phyloP scores from a whole-genome alignment of 1,140 invertebrate species.

The Drosophila nikananu region DNA sequence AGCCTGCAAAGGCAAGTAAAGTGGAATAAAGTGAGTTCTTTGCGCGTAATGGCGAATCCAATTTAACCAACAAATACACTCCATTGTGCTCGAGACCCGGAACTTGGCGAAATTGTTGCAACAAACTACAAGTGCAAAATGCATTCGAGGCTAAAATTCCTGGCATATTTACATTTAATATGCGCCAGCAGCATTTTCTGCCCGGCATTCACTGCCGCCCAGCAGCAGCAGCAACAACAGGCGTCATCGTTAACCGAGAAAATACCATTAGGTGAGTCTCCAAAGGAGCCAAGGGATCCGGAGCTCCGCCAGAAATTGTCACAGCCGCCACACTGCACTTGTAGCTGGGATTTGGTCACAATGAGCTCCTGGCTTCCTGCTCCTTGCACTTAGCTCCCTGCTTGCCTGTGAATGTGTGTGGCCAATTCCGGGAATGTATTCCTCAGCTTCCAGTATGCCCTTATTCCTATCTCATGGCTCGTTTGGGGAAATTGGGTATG shows the following conservation, averaged over 20 bases:
- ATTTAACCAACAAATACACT: slow-evolving; percentile 41
- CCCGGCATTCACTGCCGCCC: slow-evolving; percentile 70
- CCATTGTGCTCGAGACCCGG: slow-evolving; percentile 27
- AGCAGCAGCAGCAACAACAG: slow-evolving; percentile 60
- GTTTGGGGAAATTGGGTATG: slow-evolving; percentile 46
- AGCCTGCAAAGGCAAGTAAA: not conserved
- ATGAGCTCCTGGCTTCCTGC: slow-evolving; percentile 41
- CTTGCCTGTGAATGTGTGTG: slow-evolving; percentile 20
- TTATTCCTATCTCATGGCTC: slow-evolving; percentile 18
- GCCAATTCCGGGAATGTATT: slow-evolving; percentile 28
- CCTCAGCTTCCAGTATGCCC: slow-evolving; percentile 15
- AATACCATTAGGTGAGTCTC: slow-evolving; percentile 85
- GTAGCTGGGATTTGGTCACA: slow-evolving; percentile 62
- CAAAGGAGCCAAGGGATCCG: slow-evolving; percentile 20
- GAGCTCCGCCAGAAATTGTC: slow-evolving; percentile 25
- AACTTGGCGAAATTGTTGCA: slow-evolving; percentile 29
- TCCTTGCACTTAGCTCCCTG: slow-evolving; percentile 11
- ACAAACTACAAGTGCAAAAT: slow-evolving; percentile 63
- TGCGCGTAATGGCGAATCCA: slow-evolving; percentile 37
- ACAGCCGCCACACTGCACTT: slow-evolving; percentile 54
- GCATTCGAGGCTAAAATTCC: slow-evolving; percentile 78
- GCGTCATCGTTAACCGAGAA: slow-evolving; percentile 81
- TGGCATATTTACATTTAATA: slow-evolving; percentile 83
- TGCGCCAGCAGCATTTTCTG: slow-evolving; percentile 74
- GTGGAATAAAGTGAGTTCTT: slow-evolving; percentile 4